Percentiles rank a stretch among this genome's conserved stretches.
Evolutionary conservation across 1,140 invertebrate species (phyloP).

Genomic region (Euschistus heros): DNA sequence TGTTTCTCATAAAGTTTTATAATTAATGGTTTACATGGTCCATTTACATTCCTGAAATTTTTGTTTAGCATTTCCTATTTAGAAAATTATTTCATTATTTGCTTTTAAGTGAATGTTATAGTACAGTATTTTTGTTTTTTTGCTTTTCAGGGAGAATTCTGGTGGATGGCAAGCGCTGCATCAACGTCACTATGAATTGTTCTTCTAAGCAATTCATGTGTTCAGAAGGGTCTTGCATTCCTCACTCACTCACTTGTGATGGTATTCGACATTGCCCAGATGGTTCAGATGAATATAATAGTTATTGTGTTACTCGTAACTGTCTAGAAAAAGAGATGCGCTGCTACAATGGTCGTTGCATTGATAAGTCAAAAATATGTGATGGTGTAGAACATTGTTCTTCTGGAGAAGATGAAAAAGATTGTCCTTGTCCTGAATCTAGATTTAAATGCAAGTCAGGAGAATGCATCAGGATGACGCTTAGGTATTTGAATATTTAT

Average conservation of each 20-base stretch:
- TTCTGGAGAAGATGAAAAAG: slow-evolving; percentile 53
- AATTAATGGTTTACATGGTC: too few relatives aligned
- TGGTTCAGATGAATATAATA: slow-evolving; percentile 55
- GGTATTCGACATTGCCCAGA: slow-evolving; percentile 59
- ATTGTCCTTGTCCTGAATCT: neutral
- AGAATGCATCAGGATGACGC: neutral
- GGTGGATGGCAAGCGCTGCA: neutral
- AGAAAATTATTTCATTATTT: too few relatives aligned
- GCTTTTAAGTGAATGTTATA: too few relatives aligned
- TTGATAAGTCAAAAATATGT: slow-evolving; percentile 70
- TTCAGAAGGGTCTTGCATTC: slow-evolving; percentile 56
- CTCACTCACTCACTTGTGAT: slow-evolving; percentile 66
- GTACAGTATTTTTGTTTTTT: neutral
- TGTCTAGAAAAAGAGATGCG: neutral
- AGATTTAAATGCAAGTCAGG: neutral
- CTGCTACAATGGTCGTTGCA: slow-evolving; percentile 51
- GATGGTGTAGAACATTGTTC: slow-evolving; percentile 62
- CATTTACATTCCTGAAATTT: too few relatives aligned
- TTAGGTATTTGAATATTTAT: neutral
- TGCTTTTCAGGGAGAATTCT: neutral
- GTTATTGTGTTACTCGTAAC: slow-evolving; percentile 27
- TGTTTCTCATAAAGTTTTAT: too few relatives aligned
- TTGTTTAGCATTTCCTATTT: too few relatives aligned
- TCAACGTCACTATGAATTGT: slow-evolving; percentile 17
- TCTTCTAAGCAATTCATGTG: slow-evolving; percentile 39